These are phyloP conservation scores for Rhinichthys osculus DNA, from an alignment of 2,797 vertebrate species.

Conservation along the genomic window DNA sequence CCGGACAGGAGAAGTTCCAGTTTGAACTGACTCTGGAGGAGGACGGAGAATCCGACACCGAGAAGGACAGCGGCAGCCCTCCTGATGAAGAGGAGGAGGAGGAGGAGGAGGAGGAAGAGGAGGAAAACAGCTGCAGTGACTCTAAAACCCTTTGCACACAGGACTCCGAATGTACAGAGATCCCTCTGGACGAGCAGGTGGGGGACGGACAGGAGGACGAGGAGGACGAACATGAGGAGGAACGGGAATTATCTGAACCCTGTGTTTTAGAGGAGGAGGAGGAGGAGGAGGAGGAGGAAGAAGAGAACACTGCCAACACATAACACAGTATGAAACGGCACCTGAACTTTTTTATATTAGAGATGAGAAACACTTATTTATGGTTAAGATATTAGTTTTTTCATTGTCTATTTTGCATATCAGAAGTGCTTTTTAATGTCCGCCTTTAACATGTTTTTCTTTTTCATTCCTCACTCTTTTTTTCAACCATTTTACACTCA, in stretches of 20 bases:
- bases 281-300: slow-evolving; percentile 73
- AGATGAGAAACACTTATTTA: slow-evolving; percentile 81
- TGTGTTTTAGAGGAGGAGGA: slow-evolving; percentile 69
- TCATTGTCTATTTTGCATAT: slow-evolving; percentile 71
- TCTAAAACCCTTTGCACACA: slow-evolving; percentile 99
- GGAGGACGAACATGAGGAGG: slow-evolving; percentile 79
- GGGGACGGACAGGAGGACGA: slow-evolving; percentile 82
- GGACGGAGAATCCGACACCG: slow-evolving; percentile 95
- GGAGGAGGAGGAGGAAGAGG: slow-evolving; percentile 90
- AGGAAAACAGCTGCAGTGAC: slow-evolving; percentile 97
- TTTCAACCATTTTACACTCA: slow-evolving; percentile 92
- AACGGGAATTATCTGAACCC: slow-evolving; percentile 64
- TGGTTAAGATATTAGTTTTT: slow-evolving; percentile 73
- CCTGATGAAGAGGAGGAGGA: slow-evolving; percentile 91
- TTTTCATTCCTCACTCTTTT: slow-evolving; percentile 81
- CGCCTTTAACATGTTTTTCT: slow-evolving; percentile 66
- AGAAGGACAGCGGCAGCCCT: slow-evolving; percentile 97
- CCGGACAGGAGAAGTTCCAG: slow-evolving; percentile 96
- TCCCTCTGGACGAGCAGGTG: slow-evolving; percentile 94
- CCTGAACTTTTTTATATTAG: slow-evolving; percentile 76
- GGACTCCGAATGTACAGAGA: slow-evolving; percentile 97
- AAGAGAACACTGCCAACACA: slow-evolving; percentile 83
- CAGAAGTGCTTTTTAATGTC: slow-evolving; percentile 86
- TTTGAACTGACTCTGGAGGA: slow-evolving; percentile 98
- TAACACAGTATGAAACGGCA: slow-evolving; percentile 81